Evolutionary conservation across 2,797 vertebrate genomes (phyloP), one percentile per base, ranked within the genome.

Genomic region (Tiaroga cobitis): DNA sequence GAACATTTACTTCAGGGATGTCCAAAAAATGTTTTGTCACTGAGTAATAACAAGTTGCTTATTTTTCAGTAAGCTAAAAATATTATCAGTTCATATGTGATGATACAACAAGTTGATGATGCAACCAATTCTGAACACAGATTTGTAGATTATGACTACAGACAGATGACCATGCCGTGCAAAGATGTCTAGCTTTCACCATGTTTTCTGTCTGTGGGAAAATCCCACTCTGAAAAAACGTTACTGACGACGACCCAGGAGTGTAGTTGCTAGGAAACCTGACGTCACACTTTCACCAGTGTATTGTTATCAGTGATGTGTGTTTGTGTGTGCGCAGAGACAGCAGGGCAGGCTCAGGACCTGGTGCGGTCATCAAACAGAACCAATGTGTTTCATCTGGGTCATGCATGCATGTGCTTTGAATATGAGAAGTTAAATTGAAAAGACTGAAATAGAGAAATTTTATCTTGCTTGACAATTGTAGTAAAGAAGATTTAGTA

Each of bases 241-340:
- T 92, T 93, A 93, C 93, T 92, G 92, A 94, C 93, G 92, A 94
- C 93, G 89, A 92, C 92, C 93, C 91, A 92, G 92, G 93, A 94
- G 93, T 91, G 89, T 84, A 89, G 95, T 96, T 95, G 95, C 95
- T 95, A 95, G 93, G 95, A 89, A 92, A 95, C 95, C 92, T 92
- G 93, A 95, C 93, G 92, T 95, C 95, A 95, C 91, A n/a, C 61
- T 90, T 91, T 93, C 93, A 93, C 91, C 90, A 83, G 92, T 91
- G 92, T 92, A 90, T 89, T 90, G 89, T 89, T 89, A 83, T 83
- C 85, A 68, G 81, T 43, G 79, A 70, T 85, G 83, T 67, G 80
- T 88, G 78, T 83, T 84, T 87, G 78, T 85, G 81, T 67, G 56
- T 67, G 46, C 8, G 80, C 81, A 75, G 56, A n/a, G 41, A 83